Evolutionary conservation across 2,888 invertebrate genomes (phyloP).

Genomic region (Melieria crassipennis): DNA sequence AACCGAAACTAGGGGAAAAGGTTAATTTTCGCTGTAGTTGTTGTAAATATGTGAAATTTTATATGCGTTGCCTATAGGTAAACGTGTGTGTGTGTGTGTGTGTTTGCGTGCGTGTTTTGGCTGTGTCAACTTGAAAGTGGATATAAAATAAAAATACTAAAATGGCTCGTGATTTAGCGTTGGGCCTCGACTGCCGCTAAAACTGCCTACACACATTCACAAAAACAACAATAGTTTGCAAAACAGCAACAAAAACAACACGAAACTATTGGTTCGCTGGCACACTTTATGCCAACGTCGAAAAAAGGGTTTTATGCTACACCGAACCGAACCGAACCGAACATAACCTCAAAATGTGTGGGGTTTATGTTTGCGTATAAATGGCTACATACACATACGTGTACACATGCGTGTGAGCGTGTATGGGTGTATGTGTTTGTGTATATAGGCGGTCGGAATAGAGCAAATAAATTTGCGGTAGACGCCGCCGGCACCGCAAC

Average conservation of each 20-base stretch:
- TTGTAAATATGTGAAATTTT: background rate
- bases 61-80: background rate
- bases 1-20: too few species aligned
- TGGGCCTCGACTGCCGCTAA: constrained; percentile 8
- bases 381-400: constrained; percentile 15
- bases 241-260: background rate
- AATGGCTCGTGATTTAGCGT: constrained; percentile 30
- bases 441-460: background rate
- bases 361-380: constrained; percentile 16
- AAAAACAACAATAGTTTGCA: background rate
- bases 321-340: background rate
- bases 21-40: too few species aligned
- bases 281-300: too few species aligned
- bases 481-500: background rate
- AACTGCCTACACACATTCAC: background rate
- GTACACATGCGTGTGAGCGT: background rate
- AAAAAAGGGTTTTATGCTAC: too few species aligned
- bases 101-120: background rate
- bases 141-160: constrained; percentile 21
- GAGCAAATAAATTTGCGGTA: constrained; percentile 41
- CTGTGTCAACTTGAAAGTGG: background rate
- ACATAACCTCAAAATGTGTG: constrained; percentile 26
- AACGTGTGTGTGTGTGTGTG: background rate
- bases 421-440: background rate
- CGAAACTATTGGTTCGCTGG: too few species aligned